These are phyloP conservation scores for Ricordea florida DNA, from an alignment of 92 coral and sea anemone genomes.

Conservation along the genomic window DNA sequence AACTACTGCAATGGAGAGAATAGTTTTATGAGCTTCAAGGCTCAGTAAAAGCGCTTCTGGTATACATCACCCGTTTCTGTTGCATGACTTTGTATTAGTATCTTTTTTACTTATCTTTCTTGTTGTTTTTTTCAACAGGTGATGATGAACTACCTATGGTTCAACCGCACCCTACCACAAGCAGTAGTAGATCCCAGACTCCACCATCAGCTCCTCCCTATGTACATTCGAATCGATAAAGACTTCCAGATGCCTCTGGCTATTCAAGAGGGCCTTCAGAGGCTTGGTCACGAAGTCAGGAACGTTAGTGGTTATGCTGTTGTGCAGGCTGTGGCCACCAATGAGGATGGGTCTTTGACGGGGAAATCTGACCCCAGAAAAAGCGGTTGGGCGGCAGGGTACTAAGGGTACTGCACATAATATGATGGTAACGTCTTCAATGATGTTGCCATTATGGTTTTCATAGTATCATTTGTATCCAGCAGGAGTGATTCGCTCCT, in stretches of 20 bases:
- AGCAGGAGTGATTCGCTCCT: too few species aligned
- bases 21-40: too few species aligned
- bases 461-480: too few species aligned
- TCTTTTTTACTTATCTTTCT: constrained; percentile 28
- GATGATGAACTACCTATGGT: constrained; percentile 77
- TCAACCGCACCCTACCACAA: constrained; percentile 60
- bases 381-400: constrained; percentile 73
- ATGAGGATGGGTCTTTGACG: constrained; percentile 50
- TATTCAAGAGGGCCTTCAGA: constrained; percentile 51
- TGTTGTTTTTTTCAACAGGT: constrained; percentile 25
- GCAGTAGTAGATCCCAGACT: constrained; percentile 69
- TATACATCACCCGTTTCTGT: too few species aligned
- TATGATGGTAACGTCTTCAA: background rate
- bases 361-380: constrained; percentile 80
- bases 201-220: constrained; percentile 74
- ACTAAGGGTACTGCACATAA: background rate
- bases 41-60: too few species aligned
- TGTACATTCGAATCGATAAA: constrained; percentile 66
- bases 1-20: too few species aligned
- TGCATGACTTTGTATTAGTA: too few species aligned
- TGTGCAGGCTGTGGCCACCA: constrained; percentile 70
- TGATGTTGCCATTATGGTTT: background rate
- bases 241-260: constrained; percentile 33
- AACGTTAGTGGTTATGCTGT: constrained; percentile 35
- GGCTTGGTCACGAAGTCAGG: constrained; percentile 56